Evolutionary conservation across 2,113 vertebrate genomes (phyloP).

Genomic region (Cyanoramphus novaezelandiae): DNA sequence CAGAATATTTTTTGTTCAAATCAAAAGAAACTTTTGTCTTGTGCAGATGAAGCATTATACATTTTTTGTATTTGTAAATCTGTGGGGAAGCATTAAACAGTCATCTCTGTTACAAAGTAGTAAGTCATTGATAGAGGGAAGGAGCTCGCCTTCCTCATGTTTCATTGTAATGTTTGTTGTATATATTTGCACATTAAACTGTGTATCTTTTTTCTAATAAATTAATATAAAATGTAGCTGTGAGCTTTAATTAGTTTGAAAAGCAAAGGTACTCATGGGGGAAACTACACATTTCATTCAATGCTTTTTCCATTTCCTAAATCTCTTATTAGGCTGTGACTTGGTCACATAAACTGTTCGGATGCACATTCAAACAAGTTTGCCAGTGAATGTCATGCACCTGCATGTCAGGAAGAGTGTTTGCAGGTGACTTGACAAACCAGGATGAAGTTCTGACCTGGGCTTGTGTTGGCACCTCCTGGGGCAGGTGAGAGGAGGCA

Average conservation of each 20-base stretch:
- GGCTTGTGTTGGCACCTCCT: background rate
- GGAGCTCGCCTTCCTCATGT: constrained; percentile 26
- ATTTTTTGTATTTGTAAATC: constrained; percentile 57
- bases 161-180: constrained; percentile 62
- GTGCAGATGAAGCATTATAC: constrained; percentile 62
- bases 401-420: background rate
- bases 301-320: background rate
- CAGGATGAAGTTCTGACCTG: background rate
- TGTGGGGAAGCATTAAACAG: constrained; percentile 61
- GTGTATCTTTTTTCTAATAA: constrained; percentile 70
- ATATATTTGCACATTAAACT: constrained; percentile 72
- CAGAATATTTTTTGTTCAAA: constrained; percentile 53
- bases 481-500: background rate
- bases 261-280: background rate
- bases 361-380: background rate
- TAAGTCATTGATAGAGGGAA: constrained; percentile 12
- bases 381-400: background rate
- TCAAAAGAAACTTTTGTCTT: background rate
- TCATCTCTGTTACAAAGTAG: constrained; percentile 39
- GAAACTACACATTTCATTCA: background rate
- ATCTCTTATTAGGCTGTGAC: background rate
- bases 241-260: background rate
- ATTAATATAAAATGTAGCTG: constrained; percentile 56
- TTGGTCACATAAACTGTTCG: background rate
- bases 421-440: background rate